Base-by-base conservation (phyloP, 2,888 invertebrate species). In the Euzophera pinguis region DNA sequence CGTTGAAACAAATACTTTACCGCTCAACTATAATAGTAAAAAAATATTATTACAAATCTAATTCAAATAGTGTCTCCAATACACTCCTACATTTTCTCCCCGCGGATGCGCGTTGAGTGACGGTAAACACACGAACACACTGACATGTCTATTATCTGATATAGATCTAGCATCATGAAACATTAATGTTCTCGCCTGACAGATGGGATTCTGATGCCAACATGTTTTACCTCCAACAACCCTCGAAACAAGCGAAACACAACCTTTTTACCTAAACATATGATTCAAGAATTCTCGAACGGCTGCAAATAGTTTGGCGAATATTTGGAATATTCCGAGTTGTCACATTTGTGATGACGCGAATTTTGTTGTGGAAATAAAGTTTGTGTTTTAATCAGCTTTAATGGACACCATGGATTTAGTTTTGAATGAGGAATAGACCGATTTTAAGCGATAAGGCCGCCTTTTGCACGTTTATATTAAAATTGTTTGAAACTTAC, bases 91-190 rank as follows among this genome's bases (percentile, higher is more conserved):
- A 58, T 55, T 58, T 59, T 61, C 58, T 75, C 75, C 73, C 74
- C 65, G 78, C 78, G 39, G 39, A 39, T 39, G 16, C 13, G 32
- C 80, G 66, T 67, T 79, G 77, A 77, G 66, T 75, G 77, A 75
- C 76, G 64, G 69, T 73, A 75, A 77, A 78, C 73, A 75, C 66
- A 32, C 45, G 79, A 80, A 83, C 76, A 79, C 75, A 72, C 39
- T 39, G 80, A 77, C 78, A 73, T 73, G 74, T 85, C 85, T 83
- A 88, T 88, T 88, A 87, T 85, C 82, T 86, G 88, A 88, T 88
- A 87, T 70, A 69, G 75, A 87, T 87, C 88, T 86, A 35, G 27
- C 80, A 79, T 86, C 85, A 81, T 84, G 83, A 81, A 82, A 82
- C 84, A 86, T 86, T 86, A 86, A 85, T 85, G 81, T 79, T 73